Conservation (phyloP, 2,113 vertebrate species). For the Henicopernis longicauda region DNA sequence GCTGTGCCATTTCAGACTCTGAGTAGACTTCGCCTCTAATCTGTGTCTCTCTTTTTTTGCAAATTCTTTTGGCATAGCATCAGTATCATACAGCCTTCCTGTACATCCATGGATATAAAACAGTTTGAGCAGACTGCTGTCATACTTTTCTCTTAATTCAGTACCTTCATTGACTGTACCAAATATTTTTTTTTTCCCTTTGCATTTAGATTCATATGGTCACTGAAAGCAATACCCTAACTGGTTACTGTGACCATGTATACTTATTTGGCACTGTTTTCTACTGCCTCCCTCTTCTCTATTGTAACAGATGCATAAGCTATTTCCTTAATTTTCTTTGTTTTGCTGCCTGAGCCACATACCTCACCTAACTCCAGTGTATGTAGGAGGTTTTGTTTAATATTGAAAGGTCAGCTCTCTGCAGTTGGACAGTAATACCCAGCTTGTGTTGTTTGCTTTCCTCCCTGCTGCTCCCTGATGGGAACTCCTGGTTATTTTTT, state of each 20-base stretch:
- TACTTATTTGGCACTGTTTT: background rate
- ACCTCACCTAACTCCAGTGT: background rate
- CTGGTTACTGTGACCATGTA: background rate
- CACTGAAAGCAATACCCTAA: background rate
- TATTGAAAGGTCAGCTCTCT: conserved; percentile 8
- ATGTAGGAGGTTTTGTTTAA: background rate
- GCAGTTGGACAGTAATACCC: background rate
- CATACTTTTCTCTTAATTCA: background rate
- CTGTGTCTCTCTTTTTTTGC: background rate
- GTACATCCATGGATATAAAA: background rate
- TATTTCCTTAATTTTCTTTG: background rate
- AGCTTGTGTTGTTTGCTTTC: background rate
- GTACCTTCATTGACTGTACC: background rate
- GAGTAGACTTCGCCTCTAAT: background rate
- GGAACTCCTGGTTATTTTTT: background rate
- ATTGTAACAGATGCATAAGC: background rate
- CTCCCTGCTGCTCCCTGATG: background rate
- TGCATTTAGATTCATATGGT: background rate
- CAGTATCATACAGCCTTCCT: background rate
- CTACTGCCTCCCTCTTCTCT: background rate
- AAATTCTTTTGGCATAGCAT: background rate
- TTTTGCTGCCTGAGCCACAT: background rate
- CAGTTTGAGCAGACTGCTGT: background rate
- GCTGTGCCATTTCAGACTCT: background rate
- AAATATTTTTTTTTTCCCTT: background rate